phyloP scores from a whole-genome alignment of 2,888 invertebrate species.

The Megalurothrips usitatus region DNA sequence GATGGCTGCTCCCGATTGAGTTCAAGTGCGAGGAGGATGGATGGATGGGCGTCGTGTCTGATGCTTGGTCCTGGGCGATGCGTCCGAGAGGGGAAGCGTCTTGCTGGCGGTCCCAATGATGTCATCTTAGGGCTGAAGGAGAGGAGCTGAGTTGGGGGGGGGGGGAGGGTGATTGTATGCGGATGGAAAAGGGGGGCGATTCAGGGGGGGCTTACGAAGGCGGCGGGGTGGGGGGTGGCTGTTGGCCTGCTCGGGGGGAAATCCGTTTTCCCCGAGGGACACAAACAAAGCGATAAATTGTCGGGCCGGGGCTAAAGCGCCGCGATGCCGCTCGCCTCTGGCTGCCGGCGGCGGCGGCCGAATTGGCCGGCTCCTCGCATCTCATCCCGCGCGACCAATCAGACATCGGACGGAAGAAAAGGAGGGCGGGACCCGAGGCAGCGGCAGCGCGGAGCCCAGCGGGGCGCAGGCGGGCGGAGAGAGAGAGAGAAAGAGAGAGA shows the following conservation, averaged over 20 bases:
- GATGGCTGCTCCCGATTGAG: no score
- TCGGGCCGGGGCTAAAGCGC: background rate
- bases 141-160: background rate
- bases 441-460: no score
- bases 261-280: constrained; percentile 23
- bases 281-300: constrained; percentile 25
- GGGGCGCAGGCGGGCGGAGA: background rate
- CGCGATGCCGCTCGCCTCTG: background rate
- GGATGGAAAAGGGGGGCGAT: background rate
- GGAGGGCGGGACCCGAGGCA: no score
- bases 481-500: no score
- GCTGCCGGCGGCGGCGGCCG: background rate
- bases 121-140: background rate
- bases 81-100: background rate
- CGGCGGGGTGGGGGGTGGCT: background rate
- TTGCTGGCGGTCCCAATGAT: background rate
- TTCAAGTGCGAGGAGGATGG: no score
- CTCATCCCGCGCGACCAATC: background rate
- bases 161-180: background rate
- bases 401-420: no score
- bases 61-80: no score
- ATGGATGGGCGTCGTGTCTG: no score
- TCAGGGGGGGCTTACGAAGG: background rate
- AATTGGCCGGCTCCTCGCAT: background rate
- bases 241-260: background rate